Evolutionary conservation across 2,797 vertebrate species (phyloP).

Genomic region (Rhincodon typus): DNA sequence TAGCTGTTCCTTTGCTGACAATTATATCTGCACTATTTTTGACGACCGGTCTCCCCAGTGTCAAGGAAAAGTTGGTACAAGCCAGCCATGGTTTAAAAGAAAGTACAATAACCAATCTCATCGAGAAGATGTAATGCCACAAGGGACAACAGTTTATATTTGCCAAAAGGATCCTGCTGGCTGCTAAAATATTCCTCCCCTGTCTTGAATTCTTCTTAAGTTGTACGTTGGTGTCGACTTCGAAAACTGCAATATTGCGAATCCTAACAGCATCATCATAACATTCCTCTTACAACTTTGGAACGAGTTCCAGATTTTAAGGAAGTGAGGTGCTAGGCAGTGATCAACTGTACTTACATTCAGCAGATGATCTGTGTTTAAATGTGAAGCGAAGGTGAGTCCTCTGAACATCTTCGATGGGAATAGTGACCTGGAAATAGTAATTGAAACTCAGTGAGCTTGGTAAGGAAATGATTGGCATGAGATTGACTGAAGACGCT

Average conservation of each 20-base stretch:
- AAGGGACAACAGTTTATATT: background rate
- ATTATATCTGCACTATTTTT: background rate
- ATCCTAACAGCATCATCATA: background rate
- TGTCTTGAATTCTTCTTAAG: background rate
- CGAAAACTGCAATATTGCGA: background rate
- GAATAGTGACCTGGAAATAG: constrained; percentile 45
- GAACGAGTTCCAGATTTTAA: background rate
- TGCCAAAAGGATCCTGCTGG: background rate
- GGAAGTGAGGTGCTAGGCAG: background rate
- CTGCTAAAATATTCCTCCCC: background rate
- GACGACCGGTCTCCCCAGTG: background rate
- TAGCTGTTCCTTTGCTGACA: background rate
- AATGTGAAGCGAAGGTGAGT: constrained; percentile 53
- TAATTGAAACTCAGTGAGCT: background rate
- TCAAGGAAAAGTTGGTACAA: background rate
- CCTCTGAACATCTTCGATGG: constrained; percentile 50
- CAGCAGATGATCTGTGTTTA: constrained; percentile 50
- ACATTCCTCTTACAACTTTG: background rate
- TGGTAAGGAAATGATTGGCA: background rate
- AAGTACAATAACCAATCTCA: background rate
- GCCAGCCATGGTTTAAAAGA: background rate
- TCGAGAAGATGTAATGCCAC: background rate
- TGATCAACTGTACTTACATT: constrained; percentile 44
- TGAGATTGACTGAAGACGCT: background rate
- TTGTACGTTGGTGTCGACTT: background rate